These are phyloP conservation scores for Lepidiolamprologus cunningtoni DNA, from an alignment of 2,113 vertebrate species.

Conservation along the genomic window DNA sequence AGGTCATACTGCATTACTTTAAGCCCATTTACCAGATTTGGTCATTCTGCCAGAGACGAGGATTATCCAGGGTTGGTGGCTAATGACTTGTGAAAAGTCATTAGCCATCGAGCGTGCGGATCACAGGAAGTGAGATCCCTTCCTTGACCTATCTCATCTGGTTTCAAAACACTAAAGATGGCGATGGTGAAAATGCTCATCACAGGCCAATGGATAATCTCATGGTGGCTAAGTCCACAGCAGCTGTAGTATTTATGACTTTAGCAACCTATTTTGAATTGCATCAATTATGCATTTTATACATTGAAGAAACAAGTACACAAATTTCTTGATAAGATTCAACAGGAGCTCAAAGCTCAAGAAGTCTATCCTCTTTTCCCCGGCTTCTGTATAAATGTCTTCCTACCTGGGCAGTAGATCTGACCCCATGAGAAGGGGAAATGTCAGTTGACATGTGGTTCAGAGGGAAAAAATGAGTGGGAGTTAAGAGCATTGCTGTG, in stretches of 20 bases:
- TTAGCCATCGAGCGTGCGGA: neutral
- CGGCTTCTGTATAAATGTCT: neutral
- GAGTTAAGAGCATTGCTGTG: neutral
- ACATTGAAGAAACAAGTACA: neutral
- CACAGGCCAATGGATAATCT: neutral
- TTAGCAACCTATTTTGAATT: neutral
- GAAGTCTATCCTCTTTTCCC: neutral
- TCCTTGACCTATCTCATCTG: neutral
- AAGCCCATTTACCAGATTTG: neutral
- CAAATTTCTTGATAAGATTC: neutral
- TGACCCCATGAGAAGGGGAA: slow-evolving; percentile 5
- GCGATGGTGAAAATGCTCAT: neutral
- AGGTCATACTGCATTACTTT: neutral
- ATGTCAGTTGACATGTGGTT: slow-evolving; percentile 11
- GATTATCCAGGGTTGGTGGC: neutral
- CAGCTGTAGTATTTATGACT: neutral
- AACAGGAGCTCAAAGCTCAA: neutral
- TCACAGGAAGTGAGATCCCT: neutral
- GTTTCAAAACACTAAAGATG: neutral
- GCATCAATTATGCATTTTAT: neutral
- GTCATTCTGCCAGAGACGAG: neutral
- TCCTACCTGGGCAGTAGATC: neutral
- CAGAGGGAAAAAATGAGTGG: neutral
- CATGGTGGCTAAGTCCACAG: neutral
- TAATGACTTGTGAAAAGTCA: neutral